A percentile compares a stretch with the other conserved stretches of the same genome.
Conservation (phyloP, 2,888 invertebrate genomes). For the Azorinus chamasolen region DNA sequence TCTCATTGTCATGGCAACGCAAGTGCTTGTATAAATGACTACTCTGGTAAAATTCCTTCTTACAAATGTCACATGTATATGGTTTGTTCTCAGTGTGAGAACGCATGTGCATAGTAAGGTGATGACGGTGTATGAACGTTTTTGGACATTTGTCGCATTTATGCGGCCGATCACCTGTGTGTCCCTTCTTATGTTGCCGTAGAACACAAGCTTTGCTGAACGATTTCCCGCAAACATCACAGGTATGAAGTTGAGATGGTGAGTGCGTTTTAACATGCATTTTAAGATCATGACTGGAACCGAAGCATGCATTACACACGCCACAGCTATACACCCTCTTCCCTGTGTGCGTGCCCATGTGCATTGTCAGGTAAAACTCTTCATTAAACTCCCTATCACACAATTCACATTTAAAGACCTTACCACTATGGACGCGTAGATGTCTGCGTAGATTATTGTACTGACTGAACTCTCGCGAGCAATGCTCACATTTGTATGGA, state of each 20-base stretch:
- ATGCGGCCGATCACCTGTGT: constrained; percentile 66
- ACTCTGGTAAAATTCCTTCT: constrained; percentile 64
- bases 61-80: constrained; percentile 57
- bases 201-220: constrained; percentile 74
- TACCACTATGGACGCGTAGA: constrained; percentile 65
- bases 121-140: constrained; percentile 71
- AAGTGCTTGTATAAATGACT: constrained; percentile 69
- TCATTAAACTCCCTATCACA: constrained; percentile 71
- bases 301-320: constrained; percentile 60
- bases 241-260: constrained; percentile 65
- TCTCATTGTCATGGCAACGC: constrained; percentile 49
- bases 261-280: constrained; percentile 69
- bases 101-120: constrained; percentile 67
- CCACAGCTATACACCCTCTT: constrained; percentile 72
- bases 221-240: constrained; percentile 65
- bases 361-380: constrained; percentile 71
- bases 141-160: constrained; percentile 66
- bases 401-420: constrained; percentile 64
- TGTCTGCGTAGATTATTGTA: constrained; percentile 67
- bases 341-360: constrained; percentile 71
- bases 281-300: constrained; percentile 66
- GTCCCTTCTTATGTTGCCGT: constrained; percentile 70
- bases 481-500: constrained; percentile 71
- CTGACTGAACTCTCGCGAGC: constrained; percentile 67
- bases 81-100: constrained; percentile 62